Evolutionary conservation across 2,113 vertebrate species (phyloP), one percentile per base, ranked within the genome.

Genomic region (Tonatia bakeri): DNA sequence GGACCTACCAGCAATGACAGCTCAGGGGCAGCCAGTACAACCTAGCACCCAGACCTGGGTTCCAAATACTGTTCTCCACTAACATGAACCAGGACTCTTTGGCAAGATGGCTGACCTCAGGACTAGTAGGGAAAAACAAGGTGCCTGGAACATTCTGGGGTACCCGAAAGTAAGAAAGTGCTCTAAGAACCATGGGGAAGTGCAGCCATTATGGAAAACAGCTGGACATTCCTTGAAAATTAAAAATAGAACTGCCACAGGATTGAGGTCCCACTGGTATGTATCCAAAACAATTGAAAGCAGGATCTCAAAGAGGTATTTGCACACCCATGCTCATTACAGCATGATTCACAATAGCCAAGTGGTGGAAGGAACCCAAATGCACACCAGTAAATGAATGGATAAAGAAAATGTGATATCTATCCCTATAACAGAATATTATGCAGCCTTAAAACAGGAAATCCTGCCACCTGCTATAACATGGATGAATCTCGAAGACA

Each of bases 1-100:
- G n/a, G 19, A 28, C 38, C 26, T 16, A 3, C 22, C 1, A 33
- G 54, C 59, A 28, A 26, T 4, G 69, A 52, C 0, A 24, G 43
- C 56, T 40, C 22, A 4, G 43, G 3, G 31, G 56, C 50, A 10
- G 16, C 5, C 47, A 50, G 19, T 19, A 47, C 33, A 72, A 64
- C 13, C 10, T 7, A 20, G 65, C 36, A 9, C 28, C 67, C 52
- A 12, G 69, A 1, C 15, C 65, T 61, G 26, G 52, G 17, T 64
- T 83, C 64, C 73, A n/a, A 36, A 83, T 17, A 20, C 9, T 19
- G 20, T 31, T 84, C n/a, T 73, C 81, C 67, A 47, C 33, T 9
- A 7, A 20, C 10, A 36, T 26, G 52, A 77, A 33, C 47, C 52
- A 45, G 52, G 36, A 77, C 10, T 80, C 50, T 77, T 28, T 24